Base-by-base conservation (phyloP, 2,888 invertebrate genomes). In the Trissolcus japonicus region DNA sequence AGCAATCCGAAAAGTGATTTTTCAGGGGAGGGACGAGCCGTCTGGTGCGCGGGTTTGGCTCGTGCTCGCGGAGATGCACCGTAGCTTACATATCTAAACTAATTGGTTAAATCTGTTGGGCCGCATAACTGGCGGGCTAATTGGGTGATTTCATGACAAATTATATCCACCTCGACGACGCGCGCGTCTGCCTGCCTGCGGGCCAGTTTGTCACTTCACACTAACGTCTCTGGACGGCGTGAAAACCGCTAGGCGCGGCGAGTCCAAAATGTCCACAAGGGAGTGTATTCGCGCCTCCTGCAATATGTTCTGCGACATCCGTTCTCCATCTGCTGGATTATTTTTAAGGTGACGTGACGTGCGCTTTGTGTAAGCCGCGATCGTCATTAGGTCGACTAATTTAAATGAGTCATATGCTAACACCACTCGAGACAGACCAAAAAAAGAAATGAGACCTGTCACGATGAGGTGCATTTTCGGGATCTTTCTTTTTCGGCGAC, bases 111-210 rank as follows among this genome's bases (percentile, higher is more conserved):
- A 88, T 89, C 88, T 88, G 89, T 87, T 86, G 88, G 88, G 86
- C 86, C 87, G 87, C 89, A 89, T 89, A 89, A 88, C 88, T 86
- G 86, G 86, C 83, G 87, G 89, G 88, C 89, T 89, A 89, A 89
- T 89, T 88, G 88, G 89, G 88, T 89, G 88, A 89, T 89, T 88
- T 87, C 87, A 88, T 89, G 88, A 89, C 88, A 89, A 88, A 89
- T 89, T 89, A 89, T 88, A 88, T 87, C 87, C 84, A 87, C 85
- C 86, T 85, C 84, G 86, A 86, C 86, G 83, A 74, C 80, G 83
- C 86, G 82, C 85, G 86, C 87, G 87, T 86, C 86, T 85, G 85
- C 86, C 85, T 83, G 84, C 82, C 84, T 83, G 85, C 85, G 86
- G 85, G 86, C 86, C 85, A 87, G 88, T 86, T 88, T 88, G 88